Percentiles rank a stretch among this genome's conserved stretches.
Evolutionary conservation across 1,140 invertebrate species (phyloP).

Genomic region (Drosophila sp.): DNA sequence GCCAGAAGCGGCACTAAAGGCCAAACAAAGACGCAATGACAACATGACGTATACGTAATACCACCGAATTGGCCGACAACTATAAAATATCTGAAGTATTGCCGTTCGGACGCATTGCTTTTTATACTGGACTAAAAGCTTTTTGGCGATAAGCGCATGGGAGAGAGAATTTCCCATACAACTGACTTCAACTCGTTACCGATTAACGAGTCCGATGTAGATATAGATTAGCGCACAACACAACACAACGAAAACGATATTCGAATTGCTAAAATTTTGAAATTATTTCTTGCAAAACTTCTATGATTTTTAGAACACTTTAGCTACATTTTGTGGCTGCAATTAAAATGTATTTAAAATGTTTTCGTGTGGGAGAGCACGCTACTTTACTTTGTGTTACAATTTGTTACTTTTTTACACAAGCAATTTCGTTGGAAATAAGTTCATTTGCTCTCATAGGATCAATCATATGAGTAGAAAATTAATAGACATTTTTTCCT

Average conservation of each 20-base stretch:
- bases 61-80: conserved; percentile 36
- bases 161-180: background rate
- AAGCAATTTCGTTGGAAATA: too few species aligned
- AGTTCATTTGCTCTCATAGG: too few species aligned
- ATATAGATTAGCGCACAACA: too few species aligned
- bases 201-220: background rate
- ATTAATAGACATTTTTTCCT: too few species aligned
- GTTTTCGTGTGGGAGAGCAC: too few species aligned
- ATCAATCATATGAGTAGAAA: too few species aligned
- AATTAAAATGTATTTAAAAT: too few species aligned
- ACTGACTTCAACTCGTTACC: conserved; percentile 2
- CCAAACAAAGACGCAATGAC: background rate
- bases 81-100: conserved; percentile 12
- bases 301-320: too few species aligned
- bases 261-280: conserved; percentile 2
- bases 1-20: conserved; percentile 3
- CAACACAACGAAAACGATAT: background rate
- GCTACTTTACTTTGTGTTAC: too few species aligned
- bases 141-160: conserved; percentile 31
- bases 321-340: too few species aligned
- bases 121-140: conserved; percentile 51
- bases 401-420: too few species aligned
- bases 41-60: conserved; percentile 48
- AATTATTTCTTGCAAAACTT: background rate
- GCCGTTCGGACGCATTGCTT: background rate